Percentiles rank a stretch among this genome's conserved stretches.
Evolutionary conservation across 2,888 invertebrate genomes (phyloP).

Genomic region (Microctonus hyperodae): DNA sequence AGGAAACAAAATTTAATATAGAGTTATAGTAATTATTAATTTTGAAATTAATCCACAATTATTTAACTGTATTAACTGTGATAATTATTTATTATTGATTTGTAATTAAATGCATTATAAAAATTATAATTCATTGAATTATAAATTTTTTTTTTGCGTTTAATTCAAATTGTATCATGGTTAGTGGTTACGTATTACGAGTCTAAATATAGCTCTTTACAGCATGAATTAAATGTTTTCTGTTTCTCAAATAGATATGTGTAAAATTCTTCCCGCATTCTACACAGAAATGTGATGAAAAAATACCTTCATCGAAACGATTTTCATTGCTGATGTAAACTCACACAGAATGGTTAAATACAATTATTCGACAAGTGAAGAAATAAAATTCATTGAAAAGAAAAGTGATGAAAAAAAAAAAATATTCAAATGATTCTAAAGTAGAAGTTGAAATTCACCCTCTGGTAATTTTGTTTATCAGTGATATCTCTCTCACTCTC

Average conservation of each 20-base stretch:
- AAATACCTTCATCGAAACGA: background rate
- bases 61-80: no score
- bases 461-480: no score
- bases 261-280: background rate
- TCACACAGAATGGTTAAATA: no score
- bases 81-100: no score
- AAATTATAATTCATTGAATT: no score
- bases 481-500: background rate
- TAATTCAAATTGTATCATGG: background rate
- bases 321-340: background rate
- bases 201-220: constrained; percentile 12
- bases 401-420: no score
- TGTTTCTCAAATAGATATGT: no score
- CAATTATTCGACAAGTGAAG: background rate
- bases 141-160: background rate
- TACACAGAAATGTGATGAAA: no score
- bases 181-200: constrained; percentile 7
- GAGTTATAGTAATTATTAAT: no score
- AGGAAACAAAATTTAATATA: background rate
- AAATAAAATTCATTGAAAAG: background rate
- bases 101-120: no score
- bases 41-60: no score
- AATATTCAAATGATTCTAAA: background rate
- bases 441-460: background rate
- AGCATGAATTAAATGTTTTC: background rate